Conservation (phyloP, 2,113 vertebrate genomes). For the Poeciliopsis occidentalis region DNA sequence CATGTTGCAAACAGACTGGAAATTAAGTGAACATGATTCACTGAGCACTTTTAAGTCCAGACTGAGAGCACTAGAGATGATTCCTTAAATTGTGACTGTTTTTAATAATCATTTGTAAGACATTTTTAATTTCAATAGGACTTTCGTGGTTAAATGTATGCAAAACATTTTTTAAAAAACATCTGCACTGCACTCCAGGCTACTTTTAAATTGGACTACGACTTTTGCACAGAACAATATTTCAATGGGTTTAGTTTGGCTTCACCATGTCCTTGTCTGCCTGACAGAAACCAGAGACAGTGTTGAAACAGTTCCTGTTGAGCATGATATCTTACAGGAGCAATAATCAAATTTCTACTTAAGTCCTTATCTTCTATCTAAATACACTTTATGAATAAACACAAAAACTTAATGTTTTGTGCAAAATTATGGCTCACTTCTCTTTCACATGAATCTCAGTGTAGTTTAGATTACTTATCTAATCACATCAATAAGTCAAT, state of each 20-base stretch:
- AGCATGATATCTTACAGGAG: not conserved
- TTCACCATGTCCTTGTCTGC: not conserved
- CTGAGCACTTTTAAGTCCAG: too few species aligned
- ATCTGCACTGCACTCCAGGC: too few species aligned
- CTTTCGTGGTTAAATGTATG: too few species aligned
- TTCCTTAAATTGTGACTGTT: too few species aligned
- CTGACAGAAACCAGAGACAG: not conserved
- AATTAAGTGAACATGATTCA: too few species aligned
- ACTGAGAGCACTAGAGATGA: too few species aligned
- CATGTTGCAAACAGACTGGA: too few species aligned
- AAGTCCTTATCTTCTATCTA: not conserved
- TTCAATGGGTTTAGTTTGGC: not conserved
- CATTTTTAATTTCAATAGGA: too few species aligned
- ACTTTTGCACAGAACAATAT: not conserved
- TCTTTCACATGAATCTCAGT: constrained; percentile 20
- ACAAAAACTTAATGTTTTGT: not conserved
- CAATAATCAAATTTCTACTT: not conserved
- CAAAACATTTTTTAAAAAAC: too few species aligned
- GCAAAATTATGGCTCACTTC: constrained; percentile 3
- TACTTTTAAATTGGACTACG: not conserved
- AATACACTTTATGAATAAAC: not conserved
- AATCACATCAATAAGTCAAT: constrained; percentile 17
- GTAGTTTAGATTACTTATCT: not conserved
- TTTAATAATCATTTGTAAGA: too few species aligned
- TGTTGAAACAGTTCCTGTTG: not conserved